Percentiles rank a stretch among this genome's conserved stretches.
These are phyloP conservation scores for Drosophila affinis DNA, from an alignment of 2,888 invertebrate genomes.

Conservation along the genomic window DNA sequence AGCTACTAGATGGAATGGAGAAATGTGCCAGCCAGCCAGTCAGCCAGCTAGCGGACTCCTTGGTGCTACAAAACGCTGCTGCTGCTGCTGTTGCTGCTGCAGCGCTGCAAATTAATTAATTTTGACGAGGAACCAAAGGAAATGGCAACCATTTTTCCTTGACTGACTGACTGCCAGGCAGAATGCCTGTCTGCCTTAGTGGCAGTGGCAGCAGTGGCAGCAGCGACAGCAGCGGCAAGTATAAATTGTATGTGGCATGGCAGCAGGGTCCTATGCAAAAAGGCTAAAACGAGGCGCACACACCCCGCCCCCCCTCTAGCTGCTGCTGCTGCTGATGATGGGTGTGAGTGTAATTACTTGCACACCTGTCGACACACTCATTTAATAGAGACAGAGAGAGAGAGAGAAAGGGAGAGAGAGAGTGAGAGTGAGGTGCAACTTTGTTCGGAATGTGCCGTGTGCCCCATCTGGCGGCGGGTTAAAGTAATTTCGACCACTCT, in stretches of 20 bases:
- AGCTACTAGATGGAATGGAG: slow-evolving; percentile 48
- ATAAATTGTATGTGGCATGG: slow-evolving; percentile 64
- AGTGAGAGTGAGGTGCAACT: slow-evolving; percentile 1
- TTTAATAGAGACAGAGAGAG: slow-evolving; percentile 55
- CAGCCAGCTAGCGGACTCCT: slow-evolving; percentile 48
- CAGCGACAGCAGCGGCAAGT: slow-evolving; percentile 62
- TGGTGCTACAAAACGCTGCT: slow-evolving; percentile 14
- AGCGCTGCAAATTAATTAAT: slow-evolving; percentile 73
- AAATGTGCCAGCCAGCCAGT: slow-evolving; percentile 34
- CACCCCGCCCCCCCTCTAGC: not conserved
- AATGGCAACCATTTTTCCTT: slow-evolving; percentile 72
- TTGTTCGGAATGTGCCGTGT: slow-evolving; percentile 7
- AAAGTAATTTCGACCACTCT: slow-evolving; percentile 72
- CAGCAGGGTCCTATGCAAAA: slow-evolving; percentile 55
- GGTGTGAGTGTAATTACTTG: slow-evolving; percentile 76
- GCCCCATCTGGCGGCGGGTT: slow-evolving; percentile 59
- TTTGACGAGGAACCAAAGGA: slow-evolving; percentile 73
- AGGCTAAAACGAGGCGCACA: slow-evolving; percentile 43
- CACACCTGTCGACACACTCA: slow-evolving; percentile 80
- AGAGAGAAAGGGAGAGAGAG: slow-evolving; percentile 1
- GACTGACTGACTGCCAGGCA: slow-evolving; percentile 39
- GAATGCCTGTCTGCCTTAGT: not conserved
- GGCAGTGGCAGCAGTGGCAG: slow-evolving; percentile 45
- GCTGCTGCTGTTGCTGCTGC: slow-evolving; percentile 33
- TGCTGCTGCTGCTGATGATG: slow-evolving; percentile 39